Evolutionary conservation across 2,797 vertebrate species (phyloP), one percentile per base, ranked within the genome.

Genomic region (Galago senegalensis): DNA sequence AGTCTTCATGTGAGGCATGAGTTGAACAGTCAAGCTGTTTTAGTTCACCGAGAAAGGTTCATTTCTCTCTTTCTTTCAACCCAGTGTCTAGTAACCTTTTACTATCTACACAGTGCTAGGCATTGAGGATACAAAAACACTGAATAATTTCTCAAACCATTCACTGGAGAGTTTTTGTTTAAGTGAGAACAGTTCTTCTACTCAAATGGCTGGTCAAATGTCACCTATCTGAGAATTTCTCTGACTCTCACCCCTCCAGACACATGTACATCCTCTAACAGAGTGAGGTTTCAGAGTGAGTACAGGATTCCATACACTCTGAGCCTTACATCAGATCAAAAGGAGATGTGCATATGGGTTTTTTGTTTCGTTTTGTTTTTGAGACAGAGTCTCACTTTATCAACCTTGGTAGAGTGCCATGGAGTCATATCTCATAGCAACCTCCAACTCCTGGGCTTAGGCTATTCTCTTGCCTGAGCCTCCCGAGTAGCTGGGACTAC

Each of bases 251-350:
- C 3, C 27, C 13, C 23, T 31, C 0, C 25, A 12, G 12, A 25
- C 49, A 53, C 8, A 40, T 49, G 25, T 12, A 31, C 11, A 76
- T 25, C 58, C n/a, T 14, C 72, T 25, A 4, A 46, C 25, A 69
- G 20, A 76, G 12, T 65, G 27, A 49, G 69, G 37, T 53, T 11
- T 18, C n/a, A 5, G 23, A 18, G 49, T 8, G 11, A 46, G 34
- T 16, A 14, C 13, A 20, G 18, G 27, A 23, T n/a, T 67, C 37
- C 60, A 29, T 6, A 84, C 2, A 27, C 27, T 14, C 16, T 0
- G 0, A 63, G 11, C 8, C 8, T 53, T 14, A 53, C 3, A 14
- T 53, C 49, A 53, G 49, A 65, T 27, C 21, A 1, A 0, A 79
- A 87, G 23, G 6, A 75, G 34, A 85, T 63, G 8, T 40, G 16